These are phyloP conservation scores for Chrysotoxum bicinctum DNA, from an alignment of 2,888 invertebrate genomes.

Conservation along the genomic window DNA sequence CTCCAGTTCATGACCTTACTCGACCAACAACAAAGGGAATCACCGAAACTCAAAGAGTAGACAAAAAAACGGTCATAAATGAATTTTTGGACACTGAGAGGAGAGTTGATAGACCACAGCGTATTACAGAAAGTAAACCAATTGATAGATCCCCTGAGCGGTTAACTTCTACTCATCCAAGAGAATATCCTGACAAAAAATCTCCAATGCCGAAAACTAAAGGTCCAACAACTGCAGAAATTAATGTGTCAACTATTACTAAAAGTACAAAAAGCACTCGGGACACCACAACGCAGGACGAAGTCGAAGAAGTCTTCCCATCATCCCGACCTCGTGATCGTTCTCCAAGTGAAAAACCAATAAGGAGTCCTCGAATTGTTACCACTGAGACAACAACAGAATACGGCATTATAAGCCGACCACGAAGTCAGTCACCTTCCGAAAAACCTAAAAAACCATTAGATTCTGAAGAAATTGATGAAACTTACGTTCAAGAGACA, in stretches of 20 bases:
- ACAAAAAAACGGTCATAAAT: conserved; percentile 14
- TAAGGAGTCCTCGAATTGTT: conserved; percentile 20
- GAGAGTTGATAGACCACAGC: neutral
- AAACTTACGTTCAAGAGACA: conserved; percentile 3
- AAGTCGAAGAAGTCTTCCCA: neutral
- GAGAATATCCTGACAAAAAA: conserved; percentile 1
- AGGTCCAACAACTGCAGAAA: neutral
- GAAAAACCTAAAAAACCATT: conserved; percentile 11
- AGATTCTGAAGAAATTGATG: conserved; percentile 22
- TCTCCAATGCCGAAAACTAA: conserved; percentile 23
- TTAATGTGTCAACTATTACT: neutral
- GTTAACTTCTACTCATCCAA: conserved; percentile 25
- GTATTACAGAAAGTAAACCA: neutral
- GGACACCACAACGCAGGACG: neutral
- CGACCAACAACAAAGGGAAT: neutral
- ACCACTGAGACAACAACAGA: conserved; percentile 28
- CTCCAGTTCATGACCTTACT: conserved; percentile 6
- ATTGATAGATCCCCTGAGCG: neutral
- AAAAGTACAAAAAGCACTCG: neutral
- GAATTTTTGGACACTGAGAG: conserved; percentile 19
- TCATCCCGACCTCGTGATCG: conserved; percentile 23
- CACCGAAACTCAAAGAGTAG: neutral
- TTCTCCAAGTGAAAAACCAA: conserved; percentile 33
- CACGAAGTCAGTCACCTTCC: conserved; percentile 19
- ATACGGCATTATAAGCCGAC: conserved; percentile 7